phyloP scores from a whole-genome alignment of 2,797 vertebrate species.

The Brachymystax lenok region DNA sequence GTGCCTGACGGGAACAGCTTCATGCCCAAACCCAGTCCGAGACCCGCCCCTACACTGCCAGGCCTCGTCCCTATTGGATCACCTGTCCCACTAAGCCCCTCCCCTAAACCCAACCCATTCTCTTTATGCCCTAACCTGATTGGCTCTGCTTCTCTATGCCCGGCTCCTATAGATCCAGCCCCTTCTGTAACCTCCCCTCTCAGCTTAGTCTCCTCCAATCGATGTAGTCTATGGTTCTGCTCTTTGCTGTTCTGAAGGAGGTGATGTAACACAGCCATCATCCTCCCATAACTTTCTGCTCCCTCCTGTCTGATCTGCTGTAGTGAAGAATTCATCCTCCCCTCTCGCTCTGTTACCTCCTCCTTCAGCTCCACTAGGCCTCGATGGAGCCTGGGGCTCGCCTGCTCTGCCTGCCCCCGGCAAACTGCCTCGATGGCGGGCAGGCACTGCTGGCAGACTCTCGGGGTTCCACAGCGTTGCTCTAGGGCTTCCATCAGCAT shows the following conservation, averaged over 20 bases:
- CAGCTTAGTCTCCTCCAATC: conserved; percentile 37
- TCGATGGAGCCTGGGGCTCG: conserved; percentile 33
- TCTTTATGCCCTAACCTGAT: conserved; percentile 22
- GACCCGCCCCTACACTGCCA: conserved; percentile 11
- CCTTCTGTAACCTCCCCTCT: not conserved
- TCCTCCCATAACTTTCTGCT: conserved; percentile 50
- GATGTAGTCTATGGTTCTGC: conserved; percentile 27
- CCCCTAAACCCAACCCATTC: conserved; percentile 5
- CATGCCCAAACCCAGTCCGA: conserved; percentile 4
- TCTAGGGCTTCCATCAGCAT: conserved; percentile 63
- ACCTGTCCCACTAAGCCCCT: not conserved
- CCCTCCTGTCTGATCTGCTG: conserved; percentile 52
- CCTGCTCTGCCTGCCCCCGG: conserved; percentile 42
- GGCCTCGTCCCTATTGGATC: conserved; percentile 31
- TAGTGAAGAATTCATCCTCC: conserved; percentile 54
- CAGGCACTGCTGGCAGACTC: conserved; percentile 44
- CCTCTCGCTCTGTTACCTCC: conserved; percentile 51
- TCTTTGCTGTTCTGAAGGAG: conserved; percentile 19
- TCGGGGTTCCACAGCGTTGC: conserved; percentile 41
- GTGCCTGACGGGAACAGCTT: conserved; percentile 19
- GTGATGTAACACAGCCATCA: conserved; percentile 30
- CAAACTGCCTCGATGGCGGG: conserved; percentile 48
- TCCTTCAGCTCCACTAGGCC: conserved; percentile 46
- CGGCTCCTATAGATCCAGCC: not conserved
- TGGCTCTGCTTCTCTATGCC: not conserved